These are phyloP conservation scores for Eilema caniola DNA, from an alignment of 2,888 invertebrate genomes.

Conservation along the genomic window DNA sequence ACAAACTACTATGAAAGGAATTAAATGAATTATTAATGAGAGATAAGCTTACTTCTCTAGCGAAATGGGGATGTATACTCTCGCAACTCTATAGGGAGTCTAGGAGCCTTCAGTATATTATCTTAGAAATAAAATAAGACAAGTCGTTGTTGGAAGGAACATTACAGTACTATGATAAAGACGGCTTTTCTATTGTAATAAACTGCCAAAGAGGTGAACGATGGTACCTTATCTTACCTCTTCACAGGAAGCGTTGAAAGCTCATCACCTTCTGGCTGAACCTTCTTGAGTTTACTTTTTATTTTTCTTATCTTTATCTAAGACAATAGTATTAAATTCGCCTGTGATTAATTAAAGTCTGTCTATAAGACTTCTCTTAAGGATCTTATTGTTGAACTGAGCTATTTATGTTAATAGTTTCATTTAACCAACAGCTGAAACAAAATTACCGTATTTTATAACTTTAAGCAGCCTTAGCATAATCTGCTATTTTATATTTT, in stretches of 20 bases:
- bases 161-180: constrained; percentile 4
- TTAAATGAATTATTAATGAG: constrained; percentile 3
- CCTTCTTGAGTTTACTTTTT: no score
- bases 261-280: neutral
- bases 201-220: neutral
- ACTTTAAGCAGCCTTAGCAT: no score
- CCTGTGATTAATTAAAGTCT: neutral
- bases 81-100: constrained; percentile 2
- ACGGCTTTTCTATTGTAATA: constrained; percentile 2
- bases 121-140: neutral
- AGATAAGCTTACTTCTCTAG: constrained; percentile 1
- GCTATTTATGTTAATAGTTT: no score
- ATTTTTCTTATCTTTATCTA: neutral
- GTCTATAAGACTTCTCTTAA: neutral
- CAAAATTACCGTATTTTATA: no score
- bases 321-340: neutral
- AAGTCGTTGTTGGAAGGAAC: constrained; percentile 4
- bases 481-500: no score
- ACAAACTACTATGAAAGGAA: constrained; percentile 1
- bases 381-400: no score
- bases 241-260: neutral
- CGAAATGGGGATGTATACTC: constrained; percentile 2
- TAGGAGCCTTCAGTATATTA: neutral
- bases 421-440: no score
- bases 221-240: neutral